These are phyloP conservation scores for Acrocephalus kingi DNA, from an alignment of 2,113 vertebrate genomes.

Conservation along the genomic window DNA sequence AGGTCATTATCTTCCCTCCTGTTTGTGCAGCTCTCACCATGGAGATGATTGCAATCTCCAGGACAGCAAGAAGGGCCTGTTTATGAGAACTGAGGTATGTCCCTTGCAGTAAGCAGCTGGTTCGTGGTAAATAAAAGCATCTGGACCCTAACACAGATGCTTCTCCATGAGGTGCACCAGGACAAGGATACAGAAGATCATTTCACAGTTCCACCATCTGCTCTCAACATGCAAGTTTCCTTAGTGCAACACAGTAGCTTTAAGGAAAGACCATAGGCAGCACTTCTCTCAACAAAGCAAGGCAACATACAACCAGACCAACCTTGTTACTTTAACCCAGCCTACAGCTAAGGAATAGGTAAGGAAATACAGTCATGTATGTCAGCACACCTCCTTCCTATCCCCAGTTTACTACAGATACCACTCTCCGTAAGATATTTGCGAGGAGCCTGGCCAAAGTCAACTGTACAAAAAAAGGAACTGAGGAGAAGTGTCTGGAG, in stretches of 20 bases:
- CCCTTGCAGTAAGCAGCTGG: neutral
- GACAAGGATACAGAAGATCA: neutral
- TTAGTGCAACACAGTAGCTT: neutral
- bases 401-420: neutral
- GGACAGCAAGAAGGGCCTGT: slow-evolving; percentile 30
- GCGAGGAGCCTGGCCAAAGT: neutral
- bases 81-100: slow-evolving; percentile 2
- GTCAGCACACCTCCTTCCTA: neutral
- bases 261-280: neutral
- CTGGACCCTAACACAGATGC: neutral
- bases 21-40: slow-evolving; percentile 33
- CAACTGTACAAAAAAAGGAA: neutral
- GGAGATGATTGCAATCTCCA: slow-evolving; percentile 28
- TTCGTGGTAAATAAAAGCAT: slow-evolving; percentile 39
- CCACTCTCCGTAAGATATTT: neutral
- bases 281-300: neutral
- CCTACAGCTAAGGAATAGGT: neutral
- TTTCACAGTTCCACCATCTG: neutral
- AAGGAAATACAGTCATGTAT: neutral
- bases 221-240: neutral
- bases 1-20: neutral
- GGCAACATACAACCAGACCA: neutral
- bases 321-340: neutral
- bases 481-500: neutral
- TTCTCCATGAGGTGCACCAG: neutral